phyloP scores from a whole-genome alignment of 2,888 invertebrate species.

The Amblyjoppa fuscipennis region DNA sequence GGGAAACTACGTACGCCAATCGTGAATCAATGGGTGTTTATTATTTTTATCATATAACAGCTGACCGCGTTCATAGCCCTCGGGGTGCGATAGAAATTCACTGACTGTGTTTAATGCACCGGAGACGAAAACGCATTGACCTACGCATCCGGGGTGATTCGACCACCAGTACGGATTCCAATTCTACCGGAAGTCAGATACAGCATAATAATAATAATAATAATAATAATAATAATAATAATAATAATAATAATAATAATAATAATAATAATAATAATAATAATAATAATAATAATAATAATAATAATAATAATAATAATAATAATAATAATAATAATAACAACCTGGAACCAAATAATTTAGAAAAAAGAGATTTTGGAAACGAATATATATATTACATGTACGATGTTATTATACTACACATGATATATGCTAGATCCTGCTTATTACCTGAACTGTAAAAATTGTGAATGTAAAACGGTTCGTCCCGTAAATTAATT shows the following conservation, averaged over 20 bases:
- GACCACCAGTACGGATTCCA: not conserved
- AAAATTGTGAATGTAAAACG: no score
- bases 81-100: not conserved
- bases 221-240: constrained; percentile 24
- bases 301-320: constrained; percentile 16
- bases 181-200: constrained; percentile 9
- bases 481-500: no score
- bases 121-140: not conserved
- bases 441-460: no score
- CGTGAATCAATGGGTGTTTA: constrained; percentile 17
- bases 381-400: no score
- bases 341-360: not conserved
- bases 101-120: constrained; percentile 5
- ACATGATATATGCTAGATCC: no score
- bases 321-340: not conserved
- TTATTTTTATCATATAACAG: constrained; percentile 19
- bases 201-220: constrained; percentile 4
- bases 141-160: not conserved
- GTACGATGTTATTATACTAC: no score
- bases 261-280: not conserved
- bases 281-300: constrained; percentile 20
- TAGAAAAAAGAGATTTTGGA: no score
- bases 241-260: constrained; percentile 16
- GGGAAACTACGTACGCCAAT: not conserved
- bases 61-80: not conserved